Evolutionary conservation across 1,140 invertebrate species (phyloP).

Genomic region (Lineus longissimus): DNA sequence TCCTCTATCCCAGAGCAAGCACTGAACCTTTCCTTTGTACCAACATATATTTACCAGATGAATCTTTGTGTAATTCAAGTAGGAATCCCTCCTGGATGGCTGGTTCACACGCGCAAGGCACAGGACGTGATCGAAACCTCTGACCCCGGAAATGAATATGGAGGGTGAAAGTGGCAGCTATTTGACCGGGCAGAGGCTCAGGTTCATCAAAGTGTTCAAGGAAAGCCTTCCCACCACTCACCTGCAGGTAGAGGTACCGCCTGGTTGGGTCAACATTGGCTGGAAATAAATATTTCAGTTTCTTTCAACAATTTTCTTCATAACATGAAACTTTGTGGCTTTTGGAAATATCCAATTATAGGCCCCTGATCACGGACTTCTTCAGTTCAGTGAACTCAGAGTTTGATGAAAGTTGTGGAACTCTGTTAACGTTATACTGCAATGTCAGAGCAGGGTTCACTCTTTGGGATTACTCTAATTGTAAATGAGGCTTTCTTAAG

Average conservation of each 20-base stretch:
- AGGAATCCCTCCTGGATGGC: constrained; percentile 51
- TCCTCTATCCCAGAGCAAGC: too few species aligned
- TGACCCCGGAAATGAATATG: constrained; percentile 50
- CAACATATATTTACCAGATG: constrained; percentile 37
- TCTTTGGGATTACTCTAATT: too few species aligned
- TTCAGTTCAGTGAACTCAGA: neutral
- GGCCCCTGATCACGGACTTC: neutral
- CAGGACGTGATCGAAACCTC: constrained; percentile 47
- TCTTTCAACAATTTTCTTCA: neutral
- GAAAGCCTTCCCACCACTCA: constrained; percentile 47
- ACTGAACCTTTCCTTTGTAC: too few species aligned
- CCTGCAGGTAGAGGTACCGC: constrained; percentile 44
- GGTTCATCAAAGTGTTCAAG: constrained; percentile 44
- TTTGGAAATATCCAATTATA: neutral
- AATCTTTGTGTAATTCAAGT: constrained; percentile 50
- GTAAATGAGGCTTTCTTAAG: too few species aligned
- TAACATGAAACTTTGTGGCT: neutral
- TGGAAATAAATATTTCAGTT: constrained; percentile 23
- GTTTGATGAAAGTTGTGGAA: too few species aligned
- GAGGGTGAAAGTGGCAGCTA: constrained; percentile 42
- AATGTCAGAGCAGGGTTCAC: too few species aligned
- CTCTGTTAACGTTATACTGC: too few species aligned
- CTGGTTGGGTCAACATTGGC: constrained; percentile 48
- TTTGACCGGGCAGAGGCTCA: constrained; percentile 33
- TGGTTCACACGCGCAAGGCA: constrained; percentile 51